Percentiles rank a stretch among this genome's conserved stretches.
Evolutionary conservation across 2,797 vertebrate genomes (phyloP).

Genomic region (Holocentrus rufus): DNA sequence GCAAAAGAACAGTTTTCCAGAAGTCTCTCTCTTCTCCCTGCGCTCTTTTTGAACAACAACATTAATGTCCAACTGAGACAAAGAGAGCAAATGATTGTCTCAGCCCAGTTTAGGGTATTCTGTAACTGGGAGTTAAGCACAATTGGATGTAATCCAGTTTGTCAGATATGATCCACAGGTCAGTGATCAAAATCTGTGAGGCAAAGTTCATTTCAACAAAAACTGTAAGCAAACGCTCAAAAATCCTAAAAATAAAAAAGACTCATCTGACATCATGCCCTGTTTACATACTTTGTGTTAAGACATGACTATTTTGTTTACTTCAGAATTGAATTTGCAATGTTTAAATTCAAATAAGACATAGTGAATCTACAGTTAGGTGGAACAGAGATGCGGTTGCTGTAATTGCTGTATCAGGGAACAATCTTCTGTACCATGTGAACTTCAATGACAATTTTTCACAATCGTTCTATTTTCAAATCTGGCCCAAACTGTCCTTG

Average conservation of each 20-base stretch:
- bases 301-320: too few relatives aligned
- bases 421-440: constrained; percentile 46
- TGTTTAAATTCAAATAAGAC: too few relatives aligned
- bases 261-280: too few relatives aligned
- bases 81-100: constrained; percentile 23
- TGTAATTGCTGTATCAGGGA: constrained; percentile 44
- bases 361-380: constrained; percentile 6
- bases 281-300: background rate
- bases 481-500: constrained; percentile 64
- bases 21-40: constrained; percentile 44
- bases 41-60: constrained; percentile 37
- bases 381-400: background rate
- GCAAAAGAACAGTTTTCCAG: constrained; percentile 36
- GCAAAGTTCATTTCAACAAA: constrained; percentile 5
- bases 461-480: constrained; percentile 73
- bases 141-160: background rate
- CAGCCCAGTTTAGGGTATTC: background rate
- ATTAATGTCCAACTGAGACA: constrained; percentile 32
- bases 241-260: background rate
- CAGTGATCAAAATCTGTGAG: constrained; percentile 6
- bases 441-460: constrained; percentile 50
- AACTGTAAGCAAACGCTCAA: background rate
- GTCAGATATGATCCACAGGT: background rate
- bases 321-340: too few relatives aligned
- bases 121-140: background rate